These are phyloP conservation scores for Dicranocentrus wangi DNA, from an alignment of 2,888 invertebrate genomes.

Conservation along the genomic window DNA sequence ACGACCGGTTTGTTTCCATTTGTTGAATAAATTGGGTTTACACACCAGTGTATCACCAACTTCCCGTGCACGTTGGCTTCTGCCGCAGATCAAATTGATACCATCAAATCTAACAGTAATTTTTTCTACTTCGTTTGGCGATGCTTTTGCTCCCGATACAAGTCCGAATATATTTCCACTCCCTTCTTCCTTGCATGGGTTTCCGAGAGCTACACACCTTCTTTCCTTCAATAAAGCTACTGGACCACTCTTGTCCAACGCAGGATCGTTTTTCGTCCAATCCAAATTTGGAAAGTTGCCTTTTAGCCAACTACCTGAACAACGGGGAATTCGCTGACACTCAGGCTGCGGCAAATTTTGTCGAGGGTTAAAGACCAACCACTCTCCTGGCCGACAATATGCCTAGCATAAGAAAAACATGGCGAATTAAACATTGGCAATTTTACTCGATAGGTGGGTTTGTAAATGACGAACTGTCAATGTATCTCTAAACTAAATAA, in stretches of 20 bases:
- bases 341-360: no score
- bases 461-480: no score
- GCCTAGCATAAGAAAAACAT: slow-evolving; percentile 44
- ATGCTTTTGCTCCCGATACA: no score
- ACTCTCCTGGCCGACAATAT: slow-evolving; percentile 29
- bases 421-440: no score
- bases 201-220: slow-evolving; percentile 26
- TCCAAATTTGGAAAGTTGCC: slow-evolving; percentile 10
- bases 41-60: background rate
- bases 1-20: slow-evolving; percentile 26
- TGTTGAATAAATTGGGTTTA: slow-evolving; percentile 31
- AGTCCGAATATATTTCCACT: background rate
- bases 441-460: no score
- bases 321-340: no score
- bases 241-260: slow-evolving; percentile 14
- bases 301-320: background rate
- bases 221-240: slow-evolving; percentile 31
- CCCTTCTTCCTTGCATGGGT: slow-evolving; percentile 26
- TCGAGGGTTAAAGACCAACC: no score
- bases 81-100: slow-evolving; percentile 15
- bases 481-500: no score
- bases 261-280: slow-evolving; percentile 22
- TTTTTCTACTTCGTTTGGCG: no score
- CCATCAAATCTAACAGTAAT: slow-evolving; percentile 8
- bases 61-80: background rate